phyloP scores from a whole-genome alignment of 2,113 vertebrate species.

The Phasianus colchicus region DNA sequence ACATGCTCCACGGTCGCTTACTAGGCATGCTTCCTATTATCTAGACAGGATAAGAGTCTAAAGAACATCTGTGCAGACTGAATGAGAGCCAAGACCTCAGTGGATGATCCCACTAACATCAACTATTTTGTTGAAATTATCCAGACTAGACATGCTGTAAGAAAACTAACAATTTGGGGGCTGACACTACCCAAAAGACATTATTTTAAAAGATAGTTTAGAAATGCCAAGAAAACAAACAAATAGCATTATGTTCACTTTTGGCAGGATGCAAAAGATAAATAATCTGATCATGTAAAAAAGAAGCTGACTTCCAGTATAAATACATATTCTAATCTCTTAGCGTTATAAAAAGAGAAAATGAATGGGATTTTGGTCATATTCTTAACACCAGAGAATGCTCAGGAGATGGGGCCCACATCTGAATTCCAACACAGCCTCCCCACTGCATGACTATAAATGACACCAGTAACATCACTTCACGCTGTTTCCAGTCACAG shows the following conservation, averaged over 20 bases:
- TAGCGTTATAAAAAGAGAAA: conserved; percentile 69
- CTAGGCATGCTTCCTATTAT: conserved; percentile 73
- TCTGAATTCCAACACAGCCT: neutral
- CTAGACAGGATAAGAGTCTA: conserved; percentile 63
- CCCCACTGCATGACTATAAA: neutral
- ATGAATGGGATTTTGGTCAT: conserved; percentile 53
- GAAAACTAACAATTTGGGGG: conserved; percentile 62
- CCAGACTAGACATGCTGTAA: conserved; percentile 63
- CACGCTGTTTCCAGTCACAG: neutral
- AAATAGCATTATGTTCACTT: conserved; percentile 71
- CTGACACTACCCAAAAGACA: conserved; percentile 65
- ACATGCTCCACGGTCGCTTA: conserved; percentile 42
- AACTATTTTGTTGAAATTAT: conserved; percentile 64
- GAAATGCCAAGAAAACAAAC: conserved; percentile 73
- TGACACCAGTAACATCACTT: neutral
- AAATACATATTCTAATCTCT: conserved; percentile 65
- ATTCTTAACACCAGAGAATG: conserved; percentile 8
- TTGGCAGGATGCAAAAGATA: conserved; percentile 73
- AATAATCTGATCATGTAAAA: conserved; percentile 73
- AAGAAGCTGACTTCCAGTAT: conserved; percentile 73
- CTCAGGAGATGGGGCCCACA: rapidly evolving
- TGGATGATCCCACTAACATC: conserved; percentile 39
- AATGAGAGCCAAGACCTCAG: conserved; percentile 61
- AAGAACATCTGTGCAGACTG: conserved; percentile 74
- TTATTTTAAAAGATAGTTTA: conserved; percentile 51